These are phyloP conservation scores for Puffinus mauretanicus DNA, from an alignment of 2,113 vertebrate genomes.

Conservation along the genomic window DNA sequence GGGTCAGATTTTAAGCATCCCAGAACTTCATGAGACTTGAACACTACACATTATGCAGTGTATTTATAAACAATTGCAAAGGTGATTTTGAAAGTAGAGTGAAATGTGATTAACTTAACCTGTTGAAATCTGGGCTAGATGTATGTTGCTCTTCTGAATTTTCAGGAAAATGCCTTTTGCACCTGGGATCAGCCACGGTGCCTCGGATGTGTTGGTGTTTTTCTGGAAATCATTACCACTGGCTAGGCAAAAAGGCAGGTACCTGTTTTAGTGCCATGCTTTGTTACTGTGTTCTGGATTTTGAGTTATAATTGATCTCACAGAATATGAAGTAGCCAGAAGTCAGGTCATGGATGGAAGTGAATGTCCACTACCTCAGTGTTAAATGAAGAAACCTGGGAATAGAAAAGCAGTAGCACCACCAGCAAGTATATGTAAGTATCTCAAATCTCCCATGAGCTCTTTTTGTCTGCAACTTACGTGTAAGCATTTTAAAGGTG, in stretches of 20 bases:
- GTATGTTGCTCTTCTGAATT: not conserved
- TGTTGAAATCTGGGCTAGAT: not conserved
- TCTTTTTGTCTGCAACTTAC: not conserved
- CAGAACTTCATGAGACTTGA: not conserved
- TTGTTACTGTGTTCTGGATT: not conserved
- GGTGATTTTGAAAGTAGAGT: not conserved
- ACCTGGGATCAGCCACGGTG: fast-evolving
- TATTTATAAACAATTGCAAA: not conserved
- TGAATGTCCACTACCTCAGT: not conserved
- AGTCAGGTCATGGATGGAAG: not conserved
- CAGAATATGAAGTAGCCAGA: not conserved
- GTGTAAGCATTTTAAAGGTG: not conserved
- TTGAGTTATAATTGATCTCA: not conserved
- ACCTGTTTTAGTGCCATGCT: not conserved
- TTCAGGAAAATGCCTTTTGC: not conserved
- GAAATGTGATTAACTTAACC: not conserved
- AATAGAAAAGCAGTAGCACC: not conserved
- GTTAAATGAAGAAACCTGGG: not conserved
- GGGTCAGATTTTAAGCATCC: not conserved
- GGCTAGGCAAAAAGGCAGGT: not conserved
- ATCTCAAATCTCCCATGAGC: not conserved
- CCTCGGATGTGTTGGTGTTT: not conserved
- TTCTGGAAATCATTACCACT: not conserved
- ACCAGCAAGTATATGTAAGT: not conserved
- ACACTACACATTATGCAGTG: not conserved